Evolutionary conservation across 2,113 vertebrate species (phyloP), one percentile per base, ranked within the genome.

Genomic region (Polypterus senegalus): DNA sequence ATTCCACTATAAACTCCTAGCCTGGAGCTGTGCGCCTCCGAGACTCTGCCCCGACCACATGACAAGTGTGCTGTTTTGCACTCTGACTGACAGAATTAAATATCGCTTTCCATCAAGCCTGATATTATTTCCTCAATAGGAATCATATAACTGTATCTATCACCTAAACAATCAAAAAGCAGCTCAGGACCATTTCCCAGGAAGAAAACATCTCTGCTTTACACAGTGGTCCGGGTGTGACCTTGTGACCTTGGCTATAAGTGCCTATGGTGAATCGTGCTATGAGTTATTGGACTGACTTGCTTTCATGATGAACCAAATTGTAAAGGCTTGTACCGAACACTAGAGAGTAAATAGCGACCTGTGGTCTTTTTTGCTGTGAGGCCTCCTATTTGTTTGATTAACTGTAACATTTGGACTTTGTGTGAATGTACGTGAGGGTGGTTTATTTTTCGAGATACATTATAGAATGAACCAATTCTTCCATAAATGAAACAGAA

Each of bases 81-180:
- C 27, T 27, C 27, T 27, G 27, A 27, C 27, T 27, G 27, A 27
- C 27, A 27, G 27, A 27, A 27, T 27, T 27, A 27, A 27, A 27
- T 27, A 27, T 27, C 27, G 27, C 27, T 27, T 27, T 27, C 27
- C 27, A 27, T 27, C 51, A 7, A 58, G 56, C 43, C 56, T 58
- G 11, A 43, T 58, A 58, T 58, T 58, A 58, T 58, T 58, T 43
- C 43, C 56, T 58, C 56, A 7, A 58, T 58, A 58, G 56, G 11
- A 46, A 58, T 58, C 4, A 6, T 7, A n/a, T 58, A 7, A 27
- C 27, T 58, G 56, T 45, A 58, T 58, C 56, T 45, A 58, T 58
- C 56, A 58, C 43, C 56, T 7, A 45, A 7, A 45, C 56, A 7
- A 58, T 58, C 43, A 58, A 43, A 43, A 58, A 6, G 27, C 56